Percentiles rank a stretch among this genome's conserved stretches.
phyloP scores from a whole-genome alignment of 2,113 vertebrate species.

The Ciconia boyciana region DNA sequence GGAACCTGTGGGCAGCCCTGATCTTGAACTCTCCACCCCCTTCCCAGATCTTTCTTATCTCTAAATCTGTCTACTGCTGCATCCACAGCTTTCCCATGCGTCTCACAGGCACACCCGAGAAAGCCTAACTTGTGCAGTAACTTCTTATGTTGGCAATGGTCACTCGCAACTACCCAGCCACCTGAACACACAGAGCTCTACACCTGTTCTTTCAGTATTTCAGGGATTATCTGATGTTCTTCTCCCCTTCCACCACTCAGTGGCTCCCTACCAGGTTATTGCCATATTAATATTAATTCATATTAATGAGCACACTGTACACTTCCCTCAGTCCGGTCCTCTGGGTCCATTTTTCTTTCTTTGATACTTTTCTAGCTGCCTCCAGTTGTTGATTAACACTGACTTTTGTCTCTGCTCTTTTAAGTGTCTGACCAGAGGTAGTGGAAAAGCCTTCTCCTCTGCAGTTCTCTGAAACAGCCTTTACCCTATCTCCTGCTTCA shows the following conservation, averaged over 20 bases:
- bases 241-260: neutral
- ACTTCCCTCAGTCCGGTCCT: neutral
- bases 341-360: neutral
- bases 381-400: neutral
- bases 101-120: neutral
- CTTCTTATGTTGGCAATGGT: neutral
- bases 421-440: neutral
- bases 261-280: neutral
- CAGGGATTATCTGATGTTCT: neutral
- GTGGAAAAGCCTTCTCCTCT: neutral
- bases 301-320: neutral
- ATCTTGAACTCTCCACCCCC: neutral
- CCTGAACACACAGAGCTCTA: neutral
- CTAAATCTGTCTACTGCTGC: neutral
- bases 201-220: neutral
- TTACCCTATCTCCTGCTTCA: neutral
- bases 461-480: neutral
- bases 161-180: neutral
- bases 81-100: neutral
- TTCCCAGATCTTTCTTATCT: neutral
- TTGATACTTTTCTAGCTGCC: neutral
- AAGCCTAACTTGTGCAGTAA: neutral
- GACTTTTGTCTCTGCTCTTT: neutral
- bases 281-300: neutral
- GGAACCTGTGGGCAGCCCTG: neutral